Evolutionary conservation across 2,797 vertebrate species (phyloP).

Genomic region (Fringilla coelebs): DNA sequence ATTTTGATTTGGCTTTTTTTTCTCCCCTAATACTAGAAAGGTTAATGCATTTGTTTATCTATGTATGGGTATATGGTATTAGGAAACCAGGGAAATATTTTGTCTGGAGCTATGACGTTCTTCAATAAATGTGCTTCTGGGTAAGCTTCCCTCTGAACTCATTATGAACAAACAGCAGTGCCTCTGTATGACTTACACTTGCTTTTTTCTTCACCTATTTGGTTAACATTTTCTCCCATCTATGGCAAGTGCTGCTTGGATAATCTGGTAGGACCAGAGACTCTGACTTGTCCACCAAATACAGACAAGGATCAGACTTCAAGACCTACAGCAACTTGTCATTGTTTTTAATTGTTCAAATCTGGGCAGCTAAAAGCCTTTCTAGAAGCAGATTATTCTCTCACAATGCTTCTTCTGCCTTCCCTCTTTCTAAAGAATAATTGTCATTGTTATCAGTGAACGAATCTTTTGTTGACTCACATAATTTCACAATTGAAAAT

Average conservation of each 20-base stretch:
- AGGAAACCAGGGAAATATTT: not conserved
- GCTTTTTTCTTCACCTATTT: not conserved
- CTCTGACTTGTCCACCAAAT: not conserved
- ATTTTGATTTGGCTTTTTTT: not conserved
- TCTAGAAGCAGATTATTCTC: not conserved
- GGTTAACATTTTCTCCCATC: not conserved
- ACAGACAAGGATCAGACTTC: not conserved
- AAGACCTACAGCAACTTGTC: not conserved
- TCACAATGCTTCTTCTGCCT: not conserved
- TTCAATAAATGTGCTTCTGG: not conserved
- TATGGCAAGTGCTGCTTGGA: not conserved
- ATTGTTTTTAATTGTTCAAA: not conserved
- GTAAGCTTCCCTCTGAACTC: not conserved
- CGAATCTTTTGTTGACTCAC: not conserved
- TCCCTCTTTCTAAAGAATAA: not conserved
- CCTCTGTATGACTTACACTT: not conserved
- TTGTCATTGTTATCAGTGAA: not conserved
- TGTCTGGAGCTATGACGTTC: not conserved
- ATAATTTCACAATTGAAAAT: not conserved
- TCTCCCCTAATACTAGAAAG: not conserved
- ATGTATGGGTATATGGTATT: not conserved
- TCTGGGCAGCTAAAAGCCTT: not conserved
- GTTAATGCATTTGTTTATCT: not conserved
- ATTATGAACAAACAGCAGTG: not conserved
- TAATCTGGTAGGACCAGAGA: not conserved